phyloP scores from a whole-genome alignment of 1,140 invertebrate genomes.

The Parapsyche elsis region DNA sequence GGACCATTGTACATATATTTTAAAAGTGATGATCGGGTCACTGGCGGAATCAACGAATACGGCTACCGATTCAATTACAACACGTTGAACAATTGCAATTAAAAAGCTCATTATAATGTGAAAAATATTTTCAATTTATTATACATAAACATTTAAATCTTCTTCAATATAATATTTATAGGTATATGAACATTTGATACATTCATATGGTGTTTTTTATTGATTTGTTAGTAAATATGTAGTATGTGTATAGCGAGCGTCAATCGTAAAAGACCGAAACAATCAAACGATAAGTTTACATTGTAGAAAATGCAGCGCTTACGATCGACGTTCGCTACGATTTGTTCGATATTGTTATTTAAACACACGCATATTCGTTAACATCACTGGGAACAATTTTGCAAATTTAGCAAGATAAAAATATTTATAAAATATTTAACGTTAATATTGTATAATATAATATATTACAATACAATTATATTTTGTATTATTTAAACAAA shows the following conservation, averaged over 20 bases:
- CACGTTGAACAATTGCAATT: background rate
- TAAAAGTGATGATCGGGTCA: slow-evolving; percentile 61
- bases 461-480: background rate
- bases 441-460: background rate
- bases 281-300: too few species aligned
- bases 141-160: slow-evolving; percentile 21
- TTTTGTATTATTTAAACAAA: background rate
- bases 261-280: background rate
- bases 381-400: slow-evolving; percentile 25
- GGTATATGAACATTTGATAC: background rate
- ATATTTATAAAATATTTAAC: slow-evolving; percentile 18
- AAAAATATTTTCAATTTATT: slow-evolving; percentile 29
- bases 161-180: slow-evolving; percentile 12
- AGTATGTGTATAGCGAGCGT: background rate
- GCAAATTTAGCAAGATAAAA: slow-evolving; percentile 23
- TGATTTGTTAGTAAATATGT: slow-evolving; percentile 3
- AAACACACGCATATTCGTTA: slow-evolving; percentile 7
- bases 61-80: background rate
- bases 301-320: too few species aligned
- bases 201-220: slow-evolving; percentile 15
- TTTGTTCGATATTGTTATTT: background rate
- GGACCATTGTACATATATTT: slow-evolving; percentile 65
- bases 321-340: too few species aligned
- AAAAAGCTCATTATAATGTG: background rate
- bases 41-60: background rate